Conservation (phyloP, 2,888 invertebrate genomes). For the Perizoma affinitatum region DNA sequence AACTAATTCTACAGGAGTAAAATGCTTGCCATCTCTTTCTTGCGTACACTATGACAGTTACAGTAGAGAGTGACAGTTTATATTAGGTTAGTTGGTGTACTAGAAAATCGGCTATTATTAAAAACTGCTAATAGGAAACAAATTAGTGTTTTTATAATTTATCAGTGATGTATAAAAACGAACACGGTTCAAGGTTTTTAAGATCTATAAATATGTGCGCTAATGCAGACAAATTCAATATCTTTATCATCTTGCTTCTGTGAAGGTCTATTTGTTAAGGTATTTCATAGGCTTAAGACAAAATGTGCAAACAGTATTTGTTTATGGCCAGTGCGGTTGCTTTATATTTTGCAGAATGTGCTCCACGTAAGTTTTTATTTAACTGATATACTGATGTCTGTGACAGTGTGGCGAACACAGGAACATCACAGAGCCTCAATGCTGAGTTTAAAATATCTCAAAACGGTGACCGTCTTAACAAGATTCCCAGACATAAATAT, state of each 20-base stretch:
- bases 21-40: too few species aligned
- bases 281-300: background rate
- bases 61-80: too few species aligned
- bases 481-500: too few species aligned
- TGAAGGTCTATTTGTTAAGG: constrained; percentile 1
- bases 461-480: too few species aligned
- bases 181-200: constrained; percentile 5
- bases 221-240: constrained; percentile 8
- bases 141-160: constrained; percentile 1
- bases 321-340: constrained; percentile 8
- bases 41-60: too few species aligned
- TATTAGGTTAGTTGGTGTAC: too few species aligned
- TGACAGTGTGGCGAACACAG: too few species aligned
- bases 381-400: background rate
- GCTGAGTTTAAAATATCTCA: too few species aligned
- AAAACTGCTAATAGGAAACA: background rate
- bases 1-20: too few species aligned
- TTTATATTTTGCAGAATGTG: constrained; percentile 17
- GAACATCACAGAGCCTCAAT: too few species aligned
- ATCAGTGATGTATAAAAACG: constrained; percentile 3
- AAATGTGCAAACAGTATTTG: constrained; percentile 30
- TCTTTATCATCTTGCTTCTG: background rate
- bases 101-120: too few species aligned
- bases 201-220: constrained; percentile 13
- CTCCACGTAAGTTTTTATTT: constrained; percentile 31